Percentiles rank a stretch among this genome's conserved stretches.
These are phyloP conservation scores for Drosophila fungiperda DNA, from an alignment of 2,888 invertebrate species.

Conservation along the genomic window DNA sequence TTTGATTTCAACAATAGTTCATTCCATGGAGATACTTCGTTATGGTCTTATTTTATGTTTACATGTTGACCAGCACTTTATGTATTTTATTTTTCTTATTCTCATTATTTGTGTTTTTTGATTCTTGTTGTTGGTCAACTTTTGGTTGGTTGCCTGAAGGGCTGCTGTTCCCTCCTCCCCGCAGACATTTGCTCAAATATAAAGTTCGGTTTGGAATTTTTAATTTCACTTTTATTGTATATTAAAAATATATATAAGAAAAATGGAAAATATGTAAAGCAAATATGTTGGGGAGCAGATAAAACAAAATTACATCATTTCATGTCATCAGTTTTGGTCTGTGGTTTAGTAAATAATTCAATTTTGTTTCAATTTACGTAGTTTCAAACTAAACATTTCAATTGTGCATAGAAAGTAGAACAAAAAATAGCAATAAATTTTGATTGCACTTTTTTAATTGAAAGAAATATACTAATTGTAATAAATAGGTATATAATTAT, in stretches of 20 bases:
- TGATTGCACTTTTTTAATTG: background rate
- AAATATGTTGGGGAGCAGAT: conserved; percentile 7
- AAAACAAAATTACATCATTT: conserved; percentile 4
- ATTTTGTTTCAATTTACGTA: conserved; percentile 25
- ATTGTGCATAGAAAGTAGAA: background rate
- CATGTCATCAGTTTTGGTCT: conserved; percentile 26
- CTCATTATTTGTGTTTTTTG: conserved; percentile 30
- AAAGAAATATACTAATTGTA: background rate
- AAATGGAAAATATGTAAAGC: conserved; percentile 21
- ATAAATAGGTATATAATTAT: background rate
- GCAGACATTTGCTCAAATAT: background rate
- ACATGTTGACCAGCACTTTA: conserved; percentile 2
- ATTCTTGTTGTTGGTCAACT: conserved; percentile 25
- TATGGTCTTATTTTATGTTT: background rate
- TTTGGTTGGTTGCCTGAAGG: conserved; percentile 25
- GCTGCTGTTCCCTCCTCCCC: no score
- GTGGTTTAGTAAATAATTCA: conserved; percentile 42
- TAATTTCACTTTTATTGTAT: conserved; percentile 5
- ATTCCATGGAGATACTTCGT: background rate
- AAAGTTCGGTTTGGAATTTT: conserved; percentile 7
- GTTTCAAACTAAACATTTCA: background rate
- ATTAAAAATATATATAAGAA: background rate
- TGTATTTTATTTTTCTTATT: conserved; percentile 34
- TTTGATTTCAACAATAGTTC: background rate
- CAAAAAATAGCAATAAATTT: background rate